Base-by-base conservation (phyloP, 2,797 vertebrate species). In the Liasis olivaceus region DNA sequence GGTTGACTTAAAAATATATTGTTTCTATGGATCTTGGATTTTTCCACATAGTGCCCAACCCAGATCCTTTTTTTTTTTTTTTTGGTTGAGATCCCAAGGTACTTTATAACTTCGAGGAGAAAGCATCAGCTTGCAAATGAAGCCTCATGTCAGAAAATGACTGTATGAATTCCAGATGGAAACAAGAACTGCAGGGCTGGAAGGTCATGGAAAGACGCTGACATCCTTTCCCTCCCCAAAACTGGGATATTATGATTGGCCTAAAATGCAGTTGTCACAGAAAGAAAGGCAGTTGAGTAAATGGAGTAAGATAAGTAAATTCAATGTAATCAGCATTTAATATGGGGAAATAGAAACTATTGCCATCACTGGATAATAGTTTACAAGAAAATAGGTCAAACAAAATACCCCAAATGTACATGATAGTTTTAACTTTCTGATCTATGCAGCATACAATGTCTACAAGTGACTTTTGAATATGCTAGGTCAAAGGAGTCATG, bases 321-420 rank as follows among this genome's bases (percentile, higher is more conserved):
- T 88, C 28, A 77, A 87, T 69, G 42, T 95, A 95, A 96, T 94
- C 94, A 89, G 60, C 94, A 96, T 93, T 92, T 95, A 94, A 96
- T 95, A 94, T 96, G 94, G 95, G 63, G 77, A 92, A 93, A 94
- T 94, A 95, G 24, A 77, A 77, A 97, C 95, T 95, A 95, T 72
- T 66, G 24, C 42, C 92, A 95, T 93, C 93, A 85, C 91, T 96
- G 93, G 95, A 92, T 94, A 0, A 91, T 92, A 96, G 90, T 92
- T 96, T 94, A 12, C 84, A 90, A 58, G 81, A 95, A 91, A 88
- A 93, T 87, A 63, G 93, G 95, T 95, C 95, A 96, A 94, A 92
- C 12, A 91, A 91, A 95, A 56, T 62, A 92, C 92, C 86, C 11
- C 31, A 7, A 91, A 96, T 91, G 84, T 84, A 91, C 91, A 59